Percentiles rank a stretch among this genome's conserved stretches.
phyloP scores from a whole-genome alignment of 2,113 vertebrate genomes.

The Polypterus bichir region DNA sequence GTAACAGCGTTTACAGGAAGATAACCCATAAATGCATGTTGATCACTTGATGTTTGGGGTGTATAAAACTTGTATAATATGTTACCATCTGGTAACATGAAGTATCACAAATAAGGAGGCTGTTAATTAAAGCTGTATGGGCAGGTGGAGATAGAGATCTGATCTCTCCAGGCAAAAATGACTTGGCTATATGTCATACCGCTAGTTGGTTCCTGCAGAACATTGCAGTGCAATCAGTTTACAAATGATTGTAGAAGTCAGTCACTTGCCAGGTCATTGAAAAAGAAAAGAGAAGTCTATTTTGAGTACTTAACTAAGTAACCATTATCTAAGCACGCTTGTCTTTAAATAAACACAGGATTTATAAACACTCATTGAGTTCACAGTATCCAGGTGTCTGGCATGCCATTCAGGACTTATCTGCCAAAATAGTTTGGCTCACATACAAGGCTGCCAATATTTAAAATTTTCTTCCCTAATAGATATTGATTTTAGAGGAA shows the following conservation, averaged over 20 bases:
- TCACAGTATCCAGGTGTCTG: constrained; percentile 61
- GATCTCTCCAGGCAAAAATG: background rate
- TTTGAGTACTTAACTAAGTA: constrained; percentile 31
- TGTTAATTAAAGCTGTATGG: background rate
- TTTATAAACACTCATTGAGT: constrained; percentile 56
- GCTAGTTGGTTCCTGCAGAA: background rate
- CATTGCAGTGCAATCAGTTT: no score
- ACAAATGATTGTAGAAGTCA: background rate
- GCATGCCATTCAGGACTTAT: constrained; percentile 34
- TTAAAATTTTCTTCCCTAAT: constrained; percentile 30
- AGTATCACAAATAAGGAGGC: background rate
- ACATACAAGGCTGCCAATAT: constrained; percentile 39
- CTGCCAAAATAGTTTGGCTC: constrained; percentile 49
- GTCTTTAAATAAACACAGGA: constrained; percentile 41
- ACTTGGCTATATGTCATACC: background rate
- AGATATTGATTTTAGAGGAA: constrained; percentile 15
- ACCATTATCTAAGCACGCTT: constrained; percentile 36
- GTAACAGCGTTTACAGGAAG: no score
- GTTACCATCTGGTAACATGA: background rate
- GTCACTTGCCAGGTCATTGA: background rate
- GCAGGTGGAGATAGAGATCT: background rate
- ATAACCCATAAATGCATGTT: no score
- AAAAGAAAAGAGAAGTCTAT: constrained; percentile 26
- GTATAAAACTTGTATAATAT: no score
- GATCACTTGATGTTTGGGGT: no score